Conservation (phyloP, 1,140 invertebrate species). For the Pogonomyrmex californicus region DNA sequence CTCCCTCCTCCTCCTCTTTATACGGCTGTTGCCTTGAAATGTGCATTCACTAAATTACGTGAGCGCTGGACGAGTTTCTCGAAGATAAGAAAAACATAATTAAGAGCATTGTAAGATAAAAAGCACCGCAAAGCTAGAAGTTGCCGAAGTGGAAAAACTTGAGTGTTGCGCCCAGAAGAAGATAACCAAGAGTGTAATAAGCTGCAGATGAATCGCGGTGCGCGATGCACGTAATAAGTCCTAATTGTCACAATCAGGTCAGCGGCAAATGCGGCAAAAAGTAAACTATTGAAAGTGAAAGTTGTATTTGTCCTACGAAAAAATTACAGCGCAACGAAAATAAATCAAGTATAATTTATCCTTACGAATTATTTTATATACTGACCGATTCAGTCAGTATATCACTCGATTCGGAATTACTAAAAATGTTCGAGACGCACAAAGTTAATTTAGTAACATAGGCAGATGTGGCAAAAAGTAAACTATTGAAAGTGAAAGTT, state of each 20-base stretch:
- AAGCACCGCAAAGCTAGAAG: conserved; percentile 25
- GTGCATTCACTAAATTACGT: conserved; percentile 19
- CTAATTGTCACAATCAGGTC: background rate
- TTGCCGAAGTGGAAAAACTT: conserved; percentile 11
- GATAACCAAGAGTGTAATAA: conserved; percentile 22
- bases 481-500: no score
- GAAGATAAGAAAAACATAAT: conserved; percentile 60
- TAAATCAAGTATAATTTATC: background rate
- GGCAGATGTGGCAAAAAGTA: no score
- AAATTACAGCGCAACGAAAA: background rate
- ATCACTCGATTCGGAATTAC: no score
- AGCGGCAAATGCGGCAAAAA: background rate
- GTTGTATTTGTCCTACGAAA: background rate
- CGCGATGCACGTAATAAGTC: background rate
- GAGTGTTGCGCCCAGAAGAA: background rate
- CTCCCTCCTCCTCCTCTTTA: no score
- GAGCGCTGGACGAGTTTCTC: background rate
- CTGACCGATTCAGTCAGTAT: no score
- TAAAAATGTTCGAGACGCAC: no score
- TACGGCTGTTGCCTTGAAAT: background rate
- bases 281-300: background rate
- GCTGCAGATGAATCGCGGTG: background rate
- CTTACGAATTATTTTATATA: background rate
- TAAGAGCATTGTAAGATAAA: conserved; percentile 43
- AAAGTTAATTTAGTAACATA: no score